Base-by-base conservation (phyloP, 2,797 vertebrate species). In the Bufotes viridis region DNA sequence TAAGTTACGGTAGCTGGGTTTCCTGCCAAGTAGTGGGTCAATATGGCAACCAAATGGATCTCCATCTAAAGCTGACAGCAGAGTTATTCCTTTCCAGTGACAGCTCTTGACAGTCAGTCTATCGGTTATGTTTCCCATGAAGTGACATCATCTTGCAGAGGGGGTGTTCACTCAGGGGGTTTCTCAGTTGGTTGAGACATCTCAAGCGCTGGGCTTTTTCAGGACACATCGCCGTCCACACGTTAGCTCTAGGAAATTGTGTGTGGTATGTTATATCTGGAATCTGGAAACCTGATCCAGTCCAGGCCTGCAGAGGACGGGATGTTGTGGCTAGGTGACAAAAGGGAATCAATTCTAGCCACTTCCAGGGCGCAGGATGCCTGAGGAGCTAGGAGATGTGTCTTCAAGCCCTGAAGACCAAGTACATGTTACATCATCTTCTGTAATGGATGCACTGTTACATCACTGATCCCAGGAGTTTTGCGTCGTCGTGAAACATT, bases 231-330 rank as follows among this genome's bases (percentile, higher is more conserved):
- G 34, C 20, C 17, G 29, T 51, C 70, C 58, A 55, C 74, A 76
- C 22, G 22, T 75, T 78, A 75, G 20, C 67, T 75, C 57, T 42
- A 82, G 78, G 76, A 88, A 88, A 88, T 13, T 81, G 42, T 69
- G 29, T 24, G 49, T 7, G 15, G 34, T 20, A 18, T 34, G 65
- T 60, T 12, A 88, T 88, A 76, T 67, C 76, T 11, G 82, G 87
- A 80, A 85, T 72, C 69, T 11, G 34, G 82, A 55, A 80, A 88
- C 26, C 53, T 6, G 65, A 88, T 65, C 24, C 34, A 34, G 49
- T 6, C 26, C 74, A 7, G 8, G 53, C 51, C 82, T 7, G 75
- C 18, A 13, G 70, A 70, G 14, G 14, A 34, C 14, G 18, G n/a
- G 81, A 69, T 10, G 86, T 63, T 63, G 42, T 18, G 24, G 57